phyloP scores from a whole-genome alignment of 1,140 invertebrate species.

The Aculops lycopersici region DNA sequence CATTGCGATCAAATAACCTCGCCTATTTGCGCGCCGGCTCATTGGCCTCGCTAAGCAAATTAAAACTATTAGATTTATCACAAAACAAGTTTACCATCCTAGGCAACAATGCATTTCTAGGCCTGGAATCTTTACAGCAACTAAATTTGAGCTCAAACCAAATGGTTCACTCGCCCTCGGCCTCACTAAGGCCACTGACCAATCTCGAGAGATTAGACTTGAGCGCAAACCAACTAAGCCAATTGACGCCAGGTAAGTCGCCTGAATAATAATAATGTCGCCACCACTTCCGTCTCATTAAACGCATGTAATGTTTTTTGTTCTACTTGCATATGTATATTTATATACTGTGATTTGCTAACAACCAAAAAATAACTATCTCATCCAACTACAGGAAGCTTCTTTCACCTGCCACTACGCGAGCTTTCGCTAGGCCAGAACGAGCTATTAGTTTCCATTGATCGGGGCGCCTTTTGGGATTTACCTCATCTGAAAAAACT shows the following conservation, averaged over 20 bases:
- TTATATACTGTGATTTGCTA: background rate
- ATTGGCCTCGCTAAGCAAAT: constrained; percentile 40
- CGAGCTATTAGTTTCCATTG: constrained; percentile 15
- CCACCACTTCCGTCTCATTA: background rate
- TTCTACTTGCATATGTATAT: no score
- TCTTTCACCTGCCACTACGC: constrained; percentile 13
- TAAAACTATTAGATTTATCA: constrained; percentile 40
- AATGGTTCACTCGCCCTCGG: constrained; percentile 11
- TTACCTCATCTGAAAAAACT: constrained; percentile 14
- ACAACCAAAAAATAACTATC: background rate
- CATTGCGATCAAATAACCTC: constrained; percentile 14
- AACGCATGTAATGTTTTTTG: background rate
- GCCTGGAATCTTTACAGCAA: constrained; percentile 21
- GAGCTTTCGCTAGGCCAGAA: constrained; percentile 15
- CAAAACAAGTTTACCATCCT: constrained; percentile 45
- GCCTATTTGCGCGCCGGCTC: constrained; percentile 57
- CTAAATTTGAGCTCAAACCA: constrained; percentile 12
- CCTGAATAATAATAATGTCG: background rate
- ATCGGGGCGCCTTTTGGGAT: constrained; percentile 17
- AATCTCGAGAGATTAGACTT: constrained; percentile 38
- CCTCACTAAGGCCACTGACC: constrained; percentile 11
- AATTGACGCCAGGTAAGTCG: constrained; percentile 10
- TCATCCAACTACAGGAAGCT: constrained; percentile 11
- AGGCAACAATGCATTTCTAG: constrained; percentile 56
- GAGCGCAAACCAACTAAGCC: constrained; percentile 33